Percentiles rank a stretch among this genome's conserved stretches.
phyloP scores from a whole-genome alignment of 2,797 vertebrate species.

The Cossypha caffra region DNA sequence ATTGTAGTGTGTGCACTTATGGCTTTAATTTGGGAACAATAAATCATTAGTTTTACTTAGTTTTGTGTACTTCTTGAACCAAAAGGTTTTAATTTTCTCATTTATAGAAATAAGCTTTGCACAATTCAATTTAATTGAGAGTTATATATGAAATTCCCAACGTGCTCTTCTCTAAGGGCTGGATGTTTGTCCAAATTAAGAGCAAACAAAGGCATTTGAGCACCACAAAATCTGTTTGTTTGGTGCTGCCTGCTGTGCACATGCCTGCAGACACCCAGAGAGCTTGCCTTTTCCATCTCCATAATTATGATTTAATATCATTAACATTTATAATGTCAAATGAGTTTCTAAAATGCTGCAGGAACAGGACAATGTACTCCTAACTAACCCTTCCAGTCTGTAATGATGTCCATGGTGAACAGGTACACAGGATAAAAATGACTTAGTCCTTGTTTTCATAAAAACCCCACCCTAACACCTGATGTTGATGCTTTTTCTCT shows the following conservation, averaged over 20 bases:
- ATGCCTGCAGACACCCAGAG: not conserved
- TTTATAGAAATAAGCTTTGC: conserved; percentile 63
- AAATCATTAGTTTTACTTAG: conserved; percentile 57
- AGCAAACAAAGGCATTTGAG: conserved; percentile 22
- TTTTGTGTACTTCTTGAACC: conserved; percentile 28
- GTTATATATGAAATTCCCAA: conserved; percentile 28
- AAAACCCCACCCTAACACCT: not conserved
- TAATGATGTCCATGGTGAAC: not conserved
- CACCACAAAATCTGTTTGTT: conserved; percentile 9
- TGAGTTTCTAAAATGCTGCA: not conserved
- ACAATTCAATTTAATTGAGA: conserved; percentile 54
- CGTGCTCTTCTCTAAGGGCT: conserved; percentile 18
- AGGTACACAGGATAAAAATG: not conserved
- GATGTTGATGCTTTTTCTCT: not conserved
- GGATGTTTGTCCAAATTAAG: conserved; percentile 40
- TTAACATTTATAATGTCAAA: not conserved
- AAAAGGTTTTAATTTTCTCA: conserved; percentile 67
- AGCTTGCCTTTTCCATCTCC: not conserved
- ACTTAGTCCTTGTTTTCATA: not conserved
- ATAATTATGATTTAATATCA: not conserved
- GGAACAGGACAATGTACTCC: not conserved
- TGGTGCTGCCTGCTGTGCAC: not conserved
- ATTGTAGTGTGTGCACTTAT: not conserved
- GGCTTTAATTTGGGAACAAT: conserved; percentile 62
- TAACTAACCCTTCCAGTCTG: not conserved